These are phyloP conservation scores for Acropternis orthonyx DNA, from an alignment of 2,797 vertebrate species.

Conservation along the genomic window DNA sequence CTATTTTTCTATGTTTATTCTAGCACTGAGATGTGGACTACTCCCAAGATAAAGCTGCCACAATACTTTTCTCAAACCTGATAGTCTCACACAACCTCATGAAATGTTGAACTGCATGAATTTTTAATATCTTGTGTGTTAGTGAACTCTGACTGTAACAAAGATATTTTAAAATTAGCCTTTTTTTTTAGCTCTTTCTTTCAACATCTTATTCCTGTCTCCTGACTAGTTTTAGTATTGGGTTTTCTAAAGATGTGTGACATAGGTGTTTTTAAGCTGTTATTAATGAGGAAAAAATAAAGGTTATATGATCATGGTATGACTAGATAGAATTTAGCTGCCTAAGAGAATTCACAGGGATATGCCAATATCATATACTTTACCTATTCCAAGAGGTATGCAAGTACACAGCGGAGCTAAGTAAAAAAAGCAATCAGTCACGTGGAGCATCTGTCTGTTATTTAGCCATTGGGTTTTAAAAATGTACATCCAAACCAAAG, in stretches of 20 bases:
- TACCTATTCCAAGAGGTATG: not conserved
- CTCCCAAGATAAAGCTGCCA: not conserved
- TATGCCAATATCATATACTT: not conserved
- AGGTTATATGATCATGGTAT: not conserved
- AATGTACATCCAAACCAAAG: not conserved
- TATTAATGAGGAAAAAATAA: not conserved
- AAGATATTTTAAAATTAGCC: not conserved
- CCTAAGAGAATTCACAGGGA: not conserved
- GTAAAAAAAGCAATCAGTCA: not conserved
- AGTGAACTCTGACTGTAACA: not conserved
- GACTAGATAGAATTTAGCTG: not conserved
- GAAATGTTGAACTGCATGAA: not conserved
- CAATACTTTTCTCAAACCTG: not conserved
- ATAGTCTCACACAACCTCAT: not conserved
- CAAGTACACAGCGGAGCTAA: not conserved
- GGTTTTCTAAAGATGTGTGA: not conserved
- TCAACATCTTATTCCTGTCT: not conserved
- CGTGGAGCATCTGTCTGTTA: not conserved
- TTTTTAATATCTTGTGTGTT: not conserved
- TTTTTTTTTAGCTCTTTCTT: not conserved
- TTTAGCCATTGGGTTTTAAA: not conserved
- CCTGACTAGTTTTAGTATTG: not conserved
- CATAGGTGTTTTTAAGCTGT: not conserved
- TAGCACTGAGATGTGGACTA: not conserved
- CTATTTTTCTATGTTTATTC: not conserved